Percentiles rank a stretch among this genome's conserved stretches.
These are phyloP conservation scores for Miltochrista miniata DNA, from an alignment of 2,888 invertebrate genomes.

Conservation along the genomic window DNA sequence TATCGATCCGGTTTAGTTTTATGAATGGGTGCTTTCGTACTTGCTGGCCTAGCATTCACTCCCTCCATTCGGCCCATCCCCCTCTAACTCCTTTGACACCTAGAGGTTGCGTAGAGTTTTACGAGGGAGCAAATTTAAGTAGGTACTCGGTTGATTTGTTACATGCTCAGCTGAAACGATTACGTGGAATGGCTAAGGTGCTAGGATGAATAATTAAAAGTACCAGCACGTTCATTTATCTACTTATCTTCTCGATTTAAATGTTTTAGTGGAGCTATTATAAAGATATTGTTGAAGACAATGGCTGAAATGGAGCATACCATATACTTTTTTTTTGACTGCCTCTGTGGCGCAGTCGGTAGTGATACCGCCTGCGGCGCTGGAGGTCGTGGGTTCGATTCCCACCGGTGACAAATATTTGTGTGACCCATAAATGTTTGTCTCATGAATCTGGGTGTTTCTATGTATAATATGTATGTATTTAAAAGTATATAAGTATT, in stretches of 20 bases:
- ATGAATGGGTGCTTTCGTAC: slow-evolving; percentile 68
- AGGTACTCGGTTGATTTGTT: slow-evolving; percentile 54
- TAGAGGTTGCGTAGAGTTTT: slow-evolving; percentile 27
- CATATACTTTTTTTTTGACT: background rate
- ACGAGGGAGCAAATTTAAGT: slow-evolving; percentile 45
- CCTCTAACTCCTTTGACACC: slow-evolving; percentile 32
- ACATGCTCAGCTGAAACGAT: slow-evolving; percentile 49
- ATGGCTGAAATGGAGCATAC: background rate
- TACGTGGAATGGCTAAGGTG: slow-evolving; percentile 40
- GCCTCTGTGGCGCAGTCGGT: too few species aligned
- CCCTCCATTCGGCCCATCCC: slow-evolving; percentile 22
- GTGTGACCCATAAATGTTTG: too few species aligned
- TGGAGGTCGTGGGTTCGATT: too few species aligned
- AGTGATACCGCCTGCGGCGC: too few species aligned
- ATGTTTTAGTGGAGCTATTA: background rate
- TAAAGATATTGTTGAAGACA: background rate
- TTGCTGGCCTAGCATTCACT: slow-evolving; percentile 14
- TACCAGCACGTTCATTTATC: background rate
- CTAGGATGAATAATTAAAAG: slow-evolving; percentile 24
- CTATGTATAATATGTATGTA: too few species aligned
- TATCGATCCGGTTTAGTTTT: slow-evolving; percentile 77
- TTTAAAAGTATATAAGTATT: too few species aligned
- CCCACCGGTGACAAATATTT: too few species aligned
- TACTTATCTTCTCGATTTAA: slow-evolving; percentile 15
- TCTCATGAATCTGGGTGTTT: too few species aligned